Conservation (phyloP, 2,113 vertebrate genomes). For the Nymphicus hollandicus region DNA sequence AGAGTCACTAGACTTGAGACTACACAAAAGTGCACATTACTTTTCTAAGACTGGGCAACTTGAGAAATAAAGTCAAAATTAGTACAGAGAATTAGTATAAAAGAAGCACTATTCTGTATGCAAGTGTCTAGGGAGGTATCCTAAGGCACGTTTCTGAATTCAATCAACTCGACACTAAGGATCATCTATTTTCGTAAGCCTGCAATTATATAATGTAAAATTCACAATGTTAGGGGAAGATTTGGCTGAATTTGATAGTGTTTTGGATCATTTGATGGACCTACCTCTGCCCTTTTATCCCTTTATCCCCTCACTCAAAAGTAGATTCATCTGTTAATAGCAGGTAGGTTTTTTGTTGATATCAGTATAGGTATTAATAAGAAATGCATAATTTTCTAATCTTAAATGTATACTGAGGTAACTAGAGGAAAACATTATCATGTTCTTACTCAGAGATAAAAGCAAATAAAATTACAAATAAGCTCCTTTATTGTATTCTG, state of each 20-base stretch:
- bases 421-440: background rate
- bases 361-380: background rate
- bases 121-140: background rate
- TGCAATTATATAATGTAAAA: background rate
- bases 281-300: background rate
- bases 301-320: background rate
- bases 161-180: background rate
- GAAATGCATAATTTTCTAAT: background rate
- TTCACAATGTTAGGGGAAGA: background rate
- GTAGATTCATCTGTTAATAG: background rate
- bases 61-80: background rate
- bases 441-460: background rate
- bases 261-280: background rate
- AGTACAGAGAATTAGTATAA: background rate
- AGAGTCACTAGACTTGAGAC: background rate
- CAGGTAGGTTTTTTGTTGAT: background rate
- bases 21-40: background rate
- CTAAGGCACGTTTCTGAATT: background rate
- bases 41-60: background rate
- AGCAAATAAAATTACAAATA: background rate
- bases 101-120: background rate
- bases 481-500: background rate
- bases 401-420: background rate
- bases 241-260: background rate
- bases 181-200: background rate